These are phyloP conservation scores for Fopius arisanus DNA, from an alignment of 1,140 invertebrate genomes.

Conservation along the genomic window DNA sequence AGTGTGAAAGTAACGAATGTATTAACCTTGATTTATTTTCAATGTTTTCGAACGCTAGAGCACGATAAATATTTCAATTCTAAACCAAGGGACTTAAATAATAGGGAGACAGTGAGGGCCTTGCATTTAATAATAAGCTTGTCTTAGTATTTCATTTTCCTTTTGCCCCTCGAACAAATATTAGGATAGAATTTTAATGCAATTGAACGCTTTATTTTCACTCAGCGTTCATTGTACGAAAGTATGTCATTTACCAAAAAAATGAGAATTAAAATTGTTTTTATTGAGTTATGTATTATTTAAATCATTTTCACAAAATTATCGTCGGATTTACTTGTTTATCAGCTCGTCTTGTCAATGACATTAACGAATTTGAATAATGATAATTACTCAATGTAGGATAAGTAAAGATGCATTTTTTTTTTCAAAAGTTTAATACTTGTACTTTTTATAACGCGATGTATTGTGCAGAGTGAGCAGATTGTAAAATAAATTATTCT, in stretches of 20 bases:
- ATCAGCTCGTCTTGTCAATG: slow-evolving; percentile 6
- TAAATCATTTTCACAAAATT: not conserved
- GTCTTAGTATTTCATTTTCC: not conserved
- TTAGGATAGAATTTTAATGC: slow-evolving; percentile 7
- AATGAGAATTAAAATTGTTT: not conserved
- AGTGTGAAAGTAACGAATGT: not conserved
- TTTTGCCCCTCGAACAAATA: not conserved
- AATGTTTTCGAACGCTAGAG: slow-evolving; percentile 18
- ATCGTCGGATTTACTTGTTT: not conserved
- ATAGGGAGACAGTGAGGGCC: slow-evolving; percentile 23
- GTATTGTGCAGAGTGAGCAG: slow-evolving; percentile 2
- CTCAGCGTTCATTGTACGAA: slow-evolving; percentile 32
- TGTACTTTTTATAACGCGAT: slow-evolving; percentile 37
- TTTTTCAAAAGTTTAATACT: slow-evolving; percentile 31
- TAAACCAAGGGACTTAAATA: slow-evolving; percentile 31
- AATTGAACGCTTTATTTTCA: slow-evolving; percentile 33
- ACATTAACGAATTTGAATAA: slow-evolving; percentile 33
- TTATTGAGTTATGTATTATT: not conserved
- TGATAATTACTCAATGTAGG: slow-evolving; percentile 31
- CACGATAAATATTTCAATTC: slow-evolving; percentile 27
- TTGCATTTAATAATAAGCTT: slow-evolving; percentile 31
- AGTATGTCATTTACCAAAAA: slow-evolving; percentile 26
- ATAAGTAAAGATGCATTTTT: slow-evolving; percentile 31
- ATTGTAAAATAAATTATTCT: not conserved
- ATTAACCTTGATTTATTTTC: slow-evolving; percentile 7